Conservation (phyloP, 2,888 invertebrate species). For the Drosophila formosana region DNA sequence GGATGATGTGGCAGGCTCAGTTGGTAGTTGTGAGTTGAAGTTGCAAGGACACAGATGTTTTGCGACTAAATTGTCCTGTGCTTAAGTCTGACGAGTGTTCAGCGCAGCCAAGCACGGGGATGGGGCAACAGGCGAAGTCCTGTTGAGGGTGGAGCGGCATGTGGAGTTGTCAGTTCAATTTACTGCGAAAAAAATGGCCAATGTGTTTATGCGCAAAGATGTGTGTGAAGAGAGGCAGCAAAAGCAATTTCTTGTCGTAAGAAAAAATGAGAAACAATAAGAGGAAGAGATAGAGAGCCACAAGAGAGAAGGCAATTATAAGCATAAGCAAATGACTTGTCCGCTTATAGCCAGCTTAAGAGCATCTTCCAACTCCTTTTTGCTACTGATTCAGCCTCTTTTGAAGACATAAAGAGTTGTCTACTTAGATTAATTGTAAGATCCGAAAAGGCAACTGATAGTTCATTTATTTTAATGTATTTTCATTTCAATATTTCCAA, state of each 20-base stretch:
- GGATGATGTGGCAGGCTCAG: constrained; percentile 63
- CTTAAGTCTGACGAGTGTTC: constrained; percentile 38
- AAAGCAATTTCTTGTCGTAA: background rate
- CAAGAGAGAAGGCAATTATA: background rate
- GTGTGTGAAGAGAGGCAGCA: constrained; percentile 40
- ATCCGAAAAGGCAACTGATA: background rate
- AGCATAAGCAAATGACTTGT: background rate
- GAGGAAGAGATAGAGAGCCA: background rate
- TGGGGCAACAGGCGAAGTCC: background rate
- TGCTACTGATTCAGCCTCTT: too few species aligned
- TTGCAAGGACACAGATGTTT: constrained; percentile 61
- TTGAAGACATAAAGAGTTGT: too few species aligned
- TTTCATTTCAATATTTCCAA: too few species aligned
- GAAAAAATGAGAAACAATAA: background rate
- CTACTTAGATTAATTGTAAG: too few species aligned
- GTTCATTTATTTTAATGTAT: background rate
- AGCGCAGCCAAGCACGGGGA: background rate
- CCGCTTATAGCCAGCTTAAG: background rate
- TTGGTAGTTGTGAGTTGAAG: constrained; percentile 40
- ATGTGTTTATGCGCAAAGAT: constrained; percentile 80
- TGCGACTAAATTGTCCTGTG: constrained; percentile 63
- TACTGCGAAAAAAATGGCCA: constrained; percentile 66
- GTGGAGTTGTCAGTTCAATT: constrained; percentile 62
- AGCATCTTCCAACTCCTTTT: background rate
- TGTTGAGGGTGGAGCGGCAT: background rate